Base-by-base conservation (phyloP, 2,888 invertebrate species). In the Mimumesa dahlbomi region DNA sequence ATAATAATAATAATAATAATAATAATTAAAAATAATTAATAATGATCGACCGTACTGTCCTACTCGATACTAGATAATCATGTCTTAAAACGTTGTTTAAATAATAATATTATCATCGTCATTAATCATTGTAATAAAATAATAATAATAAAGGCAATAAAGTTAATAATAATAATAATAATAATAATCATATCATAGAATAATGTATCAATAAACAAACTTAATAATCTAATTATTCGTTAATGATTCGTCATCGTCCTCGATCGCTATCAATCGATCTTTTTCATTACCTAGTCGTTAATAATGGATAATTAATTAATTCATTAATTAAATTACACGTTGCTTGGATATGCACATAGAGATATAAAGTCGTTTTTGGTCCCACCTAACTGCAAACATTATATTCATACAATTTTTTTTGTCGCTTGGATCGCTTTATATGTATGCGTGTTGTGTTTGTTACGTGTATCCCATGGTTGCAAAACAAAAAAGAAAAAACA, bases 361-460 rank as follows among this genome's bases (percentile, higher is more conserved):
- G 88, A 88, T 89, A 89, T 88, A 89, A 88, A 88, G 88, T 89
- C 86, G 84, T 89, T 89, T 89, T 89, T 89, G 89, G 89, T 89
- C 89, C 89, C 89, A 89, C 89, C 89, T 89, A 89, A 88, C 88
- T 88, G 87, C 89, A 89, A 88, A 89, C 87, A 85, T 87, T 87
- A 87, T 88, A 88, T 87, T 88, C 89, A 85, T 86, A 87, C 87
- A 85, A 85, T 83, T 83, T 81, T 81, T 61, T 73, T 67, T 62
- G 57, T 73, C 69, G 74, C 66, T 82, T 81, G 77, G 73, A 79
- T 84, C 77, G 76, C 75, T 67, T 72, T 79, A 67, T 67, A 70
- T 78, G 67, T 78, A 57, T 67, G 45, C 50, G 63, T 63, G 56
- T 58, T 6, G 63, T 63, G 56, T 58, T 6, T 19, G 31, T 56